phyloP scores from a whole-genome alignment of 2,888 invertebrate genomes.

The Piscicola geometra region DNA sequence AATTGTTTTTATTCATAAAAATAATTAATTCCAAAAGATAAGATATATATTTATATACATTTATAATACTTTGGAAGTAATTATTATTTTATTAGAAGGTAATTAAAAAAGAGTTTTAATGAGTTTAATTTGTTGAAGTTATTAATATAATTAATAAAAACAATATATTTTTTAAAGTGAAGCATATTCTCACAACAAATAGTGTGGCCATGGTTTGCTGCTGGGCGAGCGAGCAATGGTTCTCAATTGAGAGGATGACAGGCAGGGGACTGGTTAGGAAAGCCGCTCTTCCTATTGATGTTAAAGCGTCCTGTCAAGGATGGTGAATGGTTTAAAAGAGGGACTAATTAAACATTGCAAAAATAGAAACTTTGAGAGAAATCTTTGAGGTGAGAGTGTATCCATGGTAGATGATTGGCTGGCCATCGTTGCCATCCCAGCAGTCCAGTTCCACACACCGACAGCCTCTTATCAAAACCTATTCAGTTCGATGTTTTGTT shows the following conservation, averaged over 20 bases:
- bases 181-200: constrained; percentile 75
- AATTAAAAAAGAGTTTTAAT: too few species aligned
- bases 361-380: constrained; percentile 66
- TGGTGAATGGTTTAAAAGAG: constrained; percentile 2
- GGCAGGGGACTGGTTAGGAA: constrained; percentile 87
- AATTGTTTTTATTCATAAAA: background rate
- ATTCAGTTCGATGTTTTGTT: constrained; percentile 27
- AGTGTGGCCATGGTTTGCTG: constrained; percentile 91
- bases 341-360: background rate
- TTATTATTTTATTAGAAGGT: too few species aligned
- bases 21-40: background rate
- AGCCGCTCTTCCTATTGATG: constrained; percentile 85
- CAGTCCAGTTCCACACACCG: constrained; percentile 91
- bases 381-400: constrained; percentile 94
- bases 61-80: too few species aligned
- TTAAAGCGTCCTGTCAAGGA: constrained; percentile 69
- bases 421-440: constrained; percentile 95
- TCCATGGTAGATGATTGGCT: constrained; percentile 89
- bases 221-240: constrained; percentile 88
- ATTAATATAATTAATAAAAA: background rate
- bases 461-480: constrained; percentile 81
- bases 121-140: too few species aligned
- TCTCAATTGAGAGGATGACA: constrained; percentile 86
- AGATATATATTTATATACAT: background rate
- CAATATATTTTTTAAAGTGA: constrained; percentile 27